Percentiles rank a stretch among this genome's conserved stretches.
Evolutionary conservation across 1,140 invertebrate species (phyloP).

Genomic region (Macrotrachela quadricornifera): DNA sequence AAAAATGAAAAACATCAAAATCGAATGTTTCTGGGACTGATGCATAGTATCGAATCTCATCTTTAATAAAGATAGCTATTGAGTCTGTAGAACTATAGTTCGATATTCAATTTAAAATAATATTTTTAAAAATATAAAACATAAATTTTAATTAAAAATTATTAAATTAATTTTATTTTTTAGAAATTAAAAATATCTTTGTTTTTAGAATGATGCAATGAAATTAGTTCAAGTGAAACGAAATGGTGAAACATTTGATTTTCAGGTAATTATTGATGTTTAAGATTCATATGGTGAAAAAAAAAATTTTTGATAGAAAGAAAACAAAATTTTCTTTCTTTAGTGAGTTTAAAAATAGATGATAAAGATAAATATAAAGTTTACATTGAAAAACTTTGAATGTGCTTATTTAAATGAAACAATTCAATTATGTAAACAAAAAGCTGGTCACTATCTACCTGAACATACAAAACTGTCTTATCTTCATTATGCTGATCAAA

Average conservation of each 20-base stretch:
- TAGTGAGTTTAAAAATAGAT: slow-evolving; percentile 86
- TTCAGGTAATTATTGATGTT: slow-evolving; percentile 83
- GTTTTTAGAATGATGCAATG: slow-evolving; percentile 93
- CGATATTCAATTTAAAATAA: slow-evolving; percentile 89
- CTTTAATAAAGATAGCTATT: background rate
- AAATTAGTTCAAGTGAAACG: slow-evolving; percentile 81
- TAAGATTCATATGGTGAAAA: slow-evolving; percentile 69
- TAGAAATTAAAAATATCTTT: too few species aligned
- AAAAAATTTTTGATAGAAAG: background rate
- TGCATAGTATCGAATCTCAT: background rate
- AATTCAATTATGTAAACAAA: slow-evolving; percentile 69
- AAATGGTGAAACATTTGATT: slow-evolving; percentile 89
- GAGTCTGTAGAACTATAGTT: slow-evolving; percentile 51
- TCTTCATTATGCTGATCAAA: slow-evolving; percentile 83
- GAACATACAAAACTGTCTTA: slow-evolving; percentile 73
- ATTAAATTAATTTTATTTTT: too few species aligned
- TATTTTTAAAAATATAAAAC: slow-evolving; percentile 80
- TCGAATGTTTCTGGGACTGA: slow-evolving; percentile 37
- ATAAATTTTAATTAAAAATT: slow-evolving; percentile 68
- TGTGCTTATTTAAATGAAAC: slow-evolving; percentile 79
- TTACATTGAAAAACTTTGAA: slow-evolving; percentile 87
- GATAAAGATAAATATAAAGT: slow-evolving; percentile 74
- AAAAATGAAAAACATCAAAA: slow-evolving; percentile 77
- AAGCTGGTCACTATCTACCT: slow-evolving; percentile 66
- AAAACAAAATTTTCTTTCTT: slow-evolving; percentile 12